Percentiles rank a stretch among this genome's conserved stretches.
These are phyloP conservation scores for Rhadina sibilatrix DNA, from an alignment of 2,113 vertebrate genomes.

Conservation along the genomic window DNA sequence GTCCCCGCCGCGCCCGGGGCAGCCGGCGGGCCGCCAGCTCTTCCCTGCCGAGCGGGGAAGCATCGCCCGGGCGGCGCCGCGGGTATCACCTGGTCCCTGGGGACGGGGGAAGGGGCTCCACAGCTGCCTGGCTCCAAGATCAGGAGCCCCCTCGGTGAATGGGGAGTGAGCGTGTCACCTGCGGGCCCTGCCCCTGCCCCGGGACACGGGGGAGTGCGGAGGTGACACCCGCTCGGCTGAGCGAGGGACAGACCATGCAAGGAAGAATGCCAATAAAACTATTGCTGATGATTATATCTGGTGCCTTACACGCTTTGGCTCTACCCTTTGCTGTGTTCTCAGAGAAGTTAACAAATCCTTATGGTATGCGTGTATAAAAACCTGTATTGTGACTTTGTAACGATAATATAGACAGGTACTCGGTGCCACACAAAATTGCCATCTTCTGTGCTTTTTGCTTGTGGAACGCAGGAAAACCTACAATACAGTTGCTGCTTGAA, in stretches of 20 bases:
- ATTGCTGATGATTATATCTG: rapidly evolving
- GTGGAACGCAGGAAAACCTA: background rate
- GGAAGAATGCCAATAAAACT: background rate
- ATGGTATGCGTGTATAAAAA: rapidly evolving
- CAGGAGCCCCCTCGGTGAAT: rapidly evolving
- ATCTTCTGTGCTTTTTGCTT: rapidly evolving
- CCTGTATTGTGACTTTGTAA: rapidly evolving
- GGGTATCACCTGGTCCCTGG: background rate
- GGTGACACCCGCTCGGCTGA: background rate
- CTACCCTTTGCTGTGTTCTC: background rate
- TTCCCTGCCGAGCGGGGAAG: too few species aligned
- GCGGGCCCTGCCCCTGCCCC: background rate
- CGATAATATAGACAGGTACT: rapidly evolving
- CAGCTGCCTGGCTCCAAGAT: background rate
- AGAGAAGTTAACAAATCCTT: background rate
- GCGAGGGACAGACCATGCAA: background rate
- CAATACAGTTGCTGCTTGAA: background rate
- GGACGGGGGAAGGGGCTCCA: background rate
- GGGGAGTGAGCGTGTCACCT: background rate
- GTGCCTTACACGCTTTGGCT: background rate
- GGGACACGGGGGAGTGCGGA: background rate
- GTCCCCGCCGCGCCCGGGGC: background rate
- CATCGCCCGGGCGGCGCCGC: background rate
- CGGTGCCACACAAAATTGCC: background rate
- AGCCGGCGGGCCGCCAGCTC: background rate